Evolutionary conservation across 2,888 invertebrate species (phyloP), one percentile per base, ranked within the genome.

Genomic region (Mayetiola destructor): DNA sequence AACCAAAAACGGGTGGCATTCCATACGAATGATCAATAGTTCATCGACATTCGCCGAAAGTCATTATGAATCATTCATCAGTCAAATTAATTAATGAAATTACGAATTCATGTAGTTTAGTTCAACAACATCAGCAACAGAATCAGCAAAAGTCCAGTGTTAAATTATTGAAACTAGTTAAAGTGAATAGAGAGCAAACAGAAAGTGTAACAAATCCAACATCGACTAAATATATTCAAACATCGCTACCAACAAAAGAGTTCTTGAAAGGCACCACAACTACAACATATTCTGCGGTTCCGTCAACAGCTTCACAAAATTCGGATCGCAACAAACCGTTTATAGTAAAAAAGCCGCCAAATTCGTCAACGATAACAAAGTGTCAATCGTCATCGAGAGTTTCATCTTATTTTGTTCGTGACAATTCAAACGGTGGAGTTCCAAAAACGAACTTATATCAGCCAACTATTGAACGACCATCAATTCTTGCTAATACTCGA

Each of bases 61-160:
- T 48, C 48, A 48, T 48, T 48, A 48, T 48, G 48, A 48, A 27
- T 48, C 48, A 27, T 27, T 27, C 48, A 48, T 48, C 48, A 27
- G n/a, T 48, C 9, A 16, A n/a, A n/a, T n/a, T n/a, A n/a, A 48
- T 27, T 23, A 27, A 48, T 18, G 27, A 27, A 48, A 48, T 27
- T 48, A n/a, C 48, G 27, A 48, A 48, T 48, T 27, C 23, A 48
- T 9, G 23, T 48, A 48, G 48, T 48, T 48, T 48, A 48, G 48
- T 48, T 48, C 23, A 23, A 9, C n/a, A n/a, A n/a, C n/a, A n/a
- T n/a, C n/a, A n/a, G n/a, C n/a, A n/a, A n/a, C n/a, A n/a, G n/a
- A n/a, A n/a, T n/a, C n/a, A n/a, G n/a, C n/a, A n/a, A n/a, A 48
- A 27, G 27, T 27, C 48, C 27, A 48, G 48, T 48, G 48, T 48